Evolutionary conservation across 2,888 invertebrate species (phyloP), one percentile per base, ranked within the genome.

Genomic region (Alloscopus bannaensis): DNA sequence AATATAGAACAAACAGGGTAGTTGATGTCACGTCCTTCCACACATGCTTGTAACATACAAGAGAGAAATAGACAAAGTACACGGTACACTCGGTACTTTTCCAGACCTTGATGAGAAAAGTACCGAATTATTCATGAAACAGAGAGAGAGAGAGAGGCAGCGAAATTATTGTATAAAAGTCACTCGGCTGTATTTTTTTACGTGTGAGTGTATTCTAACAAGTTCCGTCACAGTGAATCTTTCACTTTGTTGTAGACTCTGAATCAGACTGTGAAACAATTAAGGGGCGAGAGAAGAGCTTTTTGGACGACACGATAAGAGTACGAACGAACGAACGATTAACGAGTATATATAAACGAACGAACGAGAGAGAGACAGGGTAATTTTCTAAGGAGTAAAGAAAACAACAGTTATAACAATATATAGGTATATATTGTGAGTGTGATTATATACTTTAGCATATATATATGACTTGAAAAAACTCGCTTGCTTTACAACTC

Each of bases 11-110:
- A 68, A 59, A 40, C 55, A 66, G 70, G 83, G 83, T 83, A 83
- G 81, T 81, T 78, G 82, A 84, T 84, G 84, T 84, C 84, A 84
- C 84, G 82, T 84, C 82, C 82, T 84, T 82, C 84, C 84, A 84
- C 83, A 82, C 72, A 79, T 78, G 78, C 71, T 73, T 47, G 26
- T n/a, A 47, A 57, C 29, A 57, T 29, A 57, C 24, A 59, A 20
- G 40, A 59, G 8, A 55, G 8, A 36, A 36, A 36, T 20, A 52
- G 36, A 36, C 11, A 47, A 18, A 47, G 47, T 16, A n/a, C 13
- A 47, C 45, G 36, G 55, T 45, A 71, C 73, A 62, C 50, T 31
- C 55, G 70, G 71, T 71, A 71, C 71, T 62, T 71, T 59, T 36
- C 31, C 45, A 20, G 20, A 28, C 13, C 26, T 59, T 28, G 26